Evolutionary conservation across 2,797 vertebrate species (phyloP).

Genomic region (Borostomias antarcticus): DNA sequence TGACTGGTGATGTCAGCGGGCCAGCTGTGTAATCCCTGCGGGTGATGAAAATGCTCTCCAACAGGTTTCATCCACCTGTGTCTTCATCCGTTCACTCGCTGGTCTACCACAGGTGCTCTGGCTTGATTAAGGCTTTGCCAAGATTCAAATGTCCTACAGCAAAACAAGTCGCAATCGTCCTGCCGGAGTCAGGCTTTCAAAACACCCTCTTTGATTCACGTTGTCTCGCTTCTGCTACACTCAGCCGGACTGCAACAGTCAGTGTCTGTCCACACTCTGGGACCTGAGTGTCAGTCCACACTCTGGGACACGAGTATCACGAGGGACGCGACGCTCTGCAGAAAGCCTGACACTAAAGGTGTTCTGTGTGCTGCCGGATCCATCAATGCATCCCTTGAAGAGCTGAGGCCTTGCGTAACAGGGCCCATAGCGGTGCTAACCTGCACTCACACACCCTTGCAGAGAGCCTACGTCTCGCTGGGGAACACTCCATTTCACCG

Average conservation of each 20-base stretch:
- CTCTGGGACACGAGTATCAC: slow-evolving; percentile 18
- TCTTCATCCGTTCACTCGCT: neutral
- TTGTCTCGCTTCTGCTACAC: neutral
- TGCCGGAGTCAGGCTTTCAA: no score
- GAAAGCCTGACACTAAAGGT: slow-evolving; percentile 29
- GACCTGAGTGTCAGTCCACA: neutral
- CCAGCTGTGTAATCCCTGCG: neutral
- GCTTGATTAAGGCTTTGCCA: neutral
- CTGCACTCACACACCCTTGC: slow-evolving; percentile 15
- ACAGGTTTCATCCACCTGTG: neutral
- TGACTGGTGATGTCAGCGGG: slow-evolving; percentile 11
- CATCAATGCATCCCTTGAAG: slow-evolving; percentile 50
- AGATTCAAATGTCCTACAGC: neutral
- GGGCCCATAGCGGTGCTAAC: slow-evolving; percentile 39
- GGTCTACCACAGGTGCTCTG: neutral
- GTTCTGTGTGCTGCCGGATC: slow-evolving; percentile 34
- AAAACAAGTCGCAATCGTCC: neutral
- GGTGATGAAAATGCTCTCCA: neutral
- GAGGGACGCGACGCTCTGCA: slow-evolving; percentile 27
- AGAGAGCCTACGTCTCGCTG: neutral
- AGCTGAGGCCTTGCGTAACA: slow-evolving; percentile 43
- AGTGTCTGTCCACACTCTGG: no score
- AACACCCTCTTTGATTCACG: no score
- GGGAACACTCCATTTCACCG: slow-evolving; percentile 8
- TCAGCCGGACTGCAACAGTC: neutral